Base-by-base conservation (phyloP, 1,140 invertebrate genomes). In the Drosophila novamexicana region DNA sequence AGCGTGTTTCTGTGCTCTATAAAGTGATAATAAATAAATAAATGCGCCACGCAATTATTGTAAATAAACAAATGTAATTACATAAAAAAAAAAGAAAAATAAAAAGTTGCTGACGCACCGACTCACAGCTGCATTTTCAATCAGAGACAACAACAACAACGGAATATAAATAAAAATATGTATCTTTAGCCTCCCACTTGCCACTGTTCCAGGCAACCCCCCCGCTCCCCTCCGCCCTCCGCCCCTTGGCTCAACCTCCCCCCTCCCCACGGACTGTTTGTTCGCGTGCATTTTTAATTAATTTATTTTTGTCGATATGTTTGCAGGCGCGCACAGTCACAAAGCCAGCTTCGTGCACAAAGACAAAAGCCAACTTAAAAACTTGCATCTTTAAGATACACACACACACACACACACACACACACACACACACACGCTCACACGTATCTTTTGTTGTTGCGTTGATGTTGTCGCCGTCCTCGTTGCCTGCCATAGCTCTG, bases 211-310 rank as follows among this genome's bases (percentile, higher is more conserved):
- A 29, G 22, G 22, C 22, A 18, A 7, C 44, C 7, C 44, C 9
- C 2, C 18, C 6, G 10, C 58, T 6, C 57, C 59, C 44, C 52
- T 54, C 29, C 6, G 6, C 2, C 29, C 45, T 0, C 16, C 18
- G 18, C 18, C 18, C 18, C 18, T 1, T 1, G 22, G 39, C 6
- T 32, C 6, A 5, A 5, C 7, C 16, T 18, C 10, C 8, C 10
- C 9, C 32, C 12, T 7, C 7, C 14, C 10, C 7, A 12, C 36
- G 9, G 7, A 16, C 10, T n/a, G n/a, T 42, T 14, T 64, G 73
- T 61, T 77, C 47, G 82, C 75, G 75, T 88, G 82, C 75, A 85
- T 85, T 85, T 85, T 85, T 85, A 88, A 85, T 85, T 85, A 88
- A 85, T 85, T 85, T 85, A 85, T 85, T 85, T 85, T 75, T 78